A percentile compares a stretch with the other conserved stretches of the same genome.
Conservation (phyloP, 2,113 vertebrate genomes). For the Leptobrachium ailaonicum region DNA sequence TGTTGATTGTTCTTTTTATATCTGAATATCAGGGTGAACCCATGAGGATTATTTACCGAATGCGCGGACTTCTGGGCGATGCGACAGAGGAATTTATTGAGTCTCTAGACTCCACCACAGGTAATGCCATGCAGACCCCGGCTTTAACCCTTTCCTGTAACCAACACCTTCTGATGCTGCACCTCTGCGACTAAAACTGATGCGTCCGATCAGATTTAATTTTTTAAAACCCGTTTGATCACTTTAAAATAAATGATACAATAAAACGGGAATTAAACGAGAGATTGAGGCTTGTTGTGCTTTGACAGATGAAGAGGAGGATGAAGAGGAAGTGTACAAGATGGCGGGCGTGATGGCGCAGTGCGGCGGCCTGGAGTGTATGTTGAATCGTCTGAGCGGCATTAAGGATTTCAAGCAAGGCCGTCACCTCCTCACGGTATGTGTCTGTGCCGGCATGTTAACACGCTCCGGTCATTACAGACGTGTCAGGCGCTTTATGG, state of each 20-base stretch:
- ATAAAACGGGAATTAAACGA: too few relatives aligned
- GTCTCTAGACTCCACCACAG: slow-evolving; percentile 94
- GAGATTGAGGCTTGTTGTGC: not conserved
- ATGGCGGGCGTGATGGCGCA: slow-evolving; percentile 98
- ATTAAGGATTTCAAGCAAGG: slow-evolving; percentile 98
- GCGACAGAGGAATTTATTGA: slow-evolving; percentile 98
- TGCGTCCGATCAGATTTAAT: too few relatives aligned
- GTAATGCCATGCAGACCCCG: slow-evolving; percentile 59
- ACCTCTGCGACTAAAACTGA: too few relatives aligned
- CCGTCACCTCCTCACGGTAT: slow-evolving; percentile 91
- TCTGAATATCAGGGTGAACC: slow-evolving; percentile 82
- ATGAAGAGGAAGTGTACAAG: slow-evolving; percentile 97
- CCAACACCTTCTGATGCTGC: too few relatives aligned
- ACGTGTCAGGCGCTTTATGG: too few relatives aligned
- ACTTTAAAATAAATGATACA: too few relatives aligned
- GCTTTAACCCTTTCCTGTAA: slow-evolving; percentile 28
- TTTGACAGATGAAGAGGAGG: slow-evolving; percentile 90
- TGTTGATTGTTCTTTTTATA: not conserved
- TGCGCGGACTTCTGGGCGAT: slow-evolving; percentile 96
- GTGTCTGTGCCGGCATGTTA: slow-evolving; percentile 47
- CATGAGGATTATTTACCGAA: slow-evolving; percentile 98
- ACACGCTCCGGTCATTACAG: too few relatives aligned
- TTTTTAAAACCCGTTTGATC: too few relatives aligned
- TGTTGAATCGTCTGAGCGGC: slow-evolving; percentile 92
- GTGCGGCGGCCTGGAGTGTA: slow-evolving; percentile 93